Evolutionary conservation across 2,888 invertebrate genomes (phyloP).

Genomic region (Synanthedon myopaeformis): DNA sequence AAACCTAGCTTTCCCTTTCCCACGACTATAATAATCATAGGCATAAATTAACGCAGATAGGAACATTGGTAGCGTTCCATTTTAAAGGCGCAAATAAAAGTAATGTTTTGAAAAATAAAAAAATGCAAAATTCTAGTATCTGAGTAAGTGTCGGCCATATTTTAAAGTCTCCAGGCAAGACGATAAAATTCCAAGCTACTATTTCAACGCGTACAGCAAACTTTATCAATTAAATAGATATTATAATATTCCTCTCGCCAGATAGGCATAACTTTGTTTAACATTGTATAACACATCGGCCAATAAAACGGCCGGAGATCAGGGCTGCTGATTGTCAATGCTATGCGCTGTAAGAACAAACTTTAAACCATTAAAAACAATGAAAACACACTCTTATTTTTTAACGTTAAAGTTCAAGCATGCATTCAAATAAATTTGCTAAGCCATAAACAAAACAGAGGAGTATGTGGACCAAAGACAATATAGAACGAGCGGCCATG

Average conservation of each 20-base stretch:
- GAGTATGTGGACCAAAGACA: slow-evolving; percentile 48
- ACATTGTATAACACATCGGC: slow-evolving; percentile 20
- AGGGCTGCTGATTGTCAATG: slow-evolving; percentile 39
- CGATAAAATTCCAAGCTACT: background rate
- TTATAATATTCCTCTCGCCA: slow-evolving; percentile 13
- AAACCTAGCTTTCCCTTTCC: too few species aligned
- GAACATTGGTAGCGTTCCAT: too few species aligned
- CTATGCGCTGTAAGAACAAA: slow-evolving; percentile 23
- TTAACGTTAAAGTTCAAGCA: background rate
- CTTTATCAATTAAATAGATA: slow-evolving; percentile 22
- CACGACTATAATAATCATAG: too few species aligned
- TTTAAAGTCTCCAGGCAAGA: background rate
- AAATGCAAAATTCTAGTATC: background rate
- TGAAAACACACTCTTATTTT: slow-evolving; percentile 14
- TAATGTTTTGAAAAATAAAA: background rate
- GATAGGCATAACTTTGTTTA: slow-evolving; percentile 17
- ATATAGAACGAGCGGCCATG: slow-evolving; percentile 54
- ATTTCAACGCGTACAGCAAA: background rate
- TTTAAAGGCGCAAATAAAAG: background rate
- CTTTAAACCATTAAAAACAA: slow-evolving; percentile 12
- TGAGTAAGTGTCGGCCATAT: background rate
- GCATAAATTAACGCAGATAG: too few species aligned
- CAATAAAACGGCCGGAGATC: slow-evolving; percentile 44
- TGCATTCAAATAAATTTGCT: background rate
- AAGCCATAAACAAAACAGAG: slow-evolving; percentile 24